These are phyloP conservation scores for Verasper variegatus DNA, from an alignment of 2,113 vertebrate genomes.

Conservation along the genomic window DNA sequence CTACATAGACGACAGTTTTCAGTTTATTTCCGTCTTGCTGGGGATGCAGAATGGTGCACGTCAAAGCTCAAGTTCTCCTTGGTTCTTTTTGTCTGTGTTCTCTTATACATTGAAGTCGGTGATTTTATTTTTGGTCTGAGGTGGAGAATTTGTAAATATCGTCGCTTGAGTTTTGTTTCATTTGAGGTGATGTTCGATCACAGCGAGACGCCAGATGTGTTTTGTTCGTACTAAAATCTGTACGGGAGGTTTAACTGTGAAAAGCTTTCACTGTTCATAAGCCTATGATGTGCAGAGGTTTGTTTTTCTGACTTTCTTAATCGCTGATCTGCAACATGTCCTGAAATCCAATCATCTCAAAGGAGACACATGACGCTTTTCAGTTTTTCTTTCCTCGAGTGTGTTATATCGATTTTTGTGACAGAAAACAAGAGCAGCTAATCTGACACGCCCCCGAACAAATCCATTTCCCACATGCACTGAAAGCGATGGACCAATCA, in stretches of 20 bases:
- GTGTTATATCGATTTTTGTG: too few relatives aligned
- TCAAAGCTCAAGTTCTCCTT: constrained; percentile 8
- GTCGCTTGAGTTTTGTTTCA: not conserved
- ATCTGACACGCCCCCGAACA: too few relatives aligned
- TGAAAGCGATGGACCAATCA: too few relatives aligned
- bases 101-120: constrained; percentile 26
- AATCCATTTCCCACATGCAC: too few relatives aligned
- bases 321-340: not conserved
- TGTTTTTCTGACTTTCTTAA: too few relatives aligned
- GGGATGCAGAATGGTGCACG: constrained; percentile 34
- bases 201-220: constrained; percentile 25
- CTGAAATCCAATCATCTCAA: not conserved
- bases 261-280: too few relatives aligned
- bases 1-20: not conserved
- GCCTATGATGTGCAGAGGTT: too few relatives aligned
- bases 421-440: too few relatives aligned
- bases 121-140: constrained; percentile 26
- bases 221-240: not conserved
- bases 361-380: not conserved
- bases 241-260: too few relatives aligned
- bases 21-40: not conserved
- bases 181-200: constrained; percentile 42
- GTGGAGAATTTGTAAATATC: constrained; percentile 45
- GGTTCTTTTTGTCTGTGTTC: constrained; percentile 12
- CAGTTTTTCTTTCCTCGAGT: not conserved